phyloP scores from a whole-genome alignment of 2,113 vertebrate genomes.

The Gambusia holbrooki region DNA sequence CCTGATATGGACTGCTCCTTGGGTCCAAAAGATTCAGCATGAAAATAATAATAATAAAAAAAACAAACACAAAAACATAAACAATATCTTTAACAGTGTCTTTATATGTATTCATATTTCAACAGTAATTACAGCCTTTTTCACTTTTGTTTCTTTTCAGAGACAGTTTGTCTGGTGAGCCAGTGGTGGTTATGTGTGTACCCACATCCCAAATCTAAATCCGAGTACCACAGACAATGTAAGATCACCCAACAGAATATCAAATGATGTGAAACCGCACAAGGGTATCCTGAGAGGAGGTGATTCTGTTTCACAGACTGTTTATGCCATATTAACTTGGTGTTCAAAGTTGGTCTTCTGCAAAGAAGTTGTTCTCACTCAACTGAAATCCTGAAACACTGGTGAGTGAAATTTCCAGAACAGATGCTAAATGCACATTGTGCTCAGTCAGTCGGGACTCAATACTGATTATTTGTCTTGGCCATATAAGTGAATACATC shows the following conservation, averaged over 20 bases:
- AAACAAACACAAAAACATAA: conserved; percentile 36
- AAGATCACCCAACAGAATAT: conserved; percentile 50
- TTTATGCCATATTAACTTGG: conserved; percentile 61
- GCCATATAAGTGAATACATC: conserved; percentile 27
- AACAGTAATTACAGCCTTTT: conserved; percentile 73
- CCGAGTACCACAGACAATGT: conserved; percentile 56
- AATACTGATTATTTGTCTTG: conserved; percentile 35
- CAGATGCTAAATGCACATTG: conserved; percentile 33
- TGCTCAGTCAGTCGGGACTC: conserved; percentile 42
- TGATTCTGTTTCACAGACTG: conserved; percentile 72
- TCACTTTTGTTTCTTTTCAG: conserved; percentile 45
- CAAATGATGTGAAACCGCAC: conserved; percentile 51
- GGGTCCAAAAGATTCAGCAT: conserved; percentile 65
- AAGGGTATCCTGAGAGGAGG: conserved; percentile 72
- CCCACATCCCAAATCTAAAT: conserved; percentile 52
- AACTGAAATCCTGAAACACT: conserved; percentile 24
- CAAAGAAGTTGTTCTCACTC: conserved; percentile 28
- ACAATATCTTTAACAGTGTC: conserved; percentile 81
- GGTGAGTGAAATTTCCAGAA: conserved; percentile 22
- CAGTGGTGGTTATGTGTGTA: conserved; percentile 62
- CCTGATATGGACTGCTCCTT: conserved; percentile 73
- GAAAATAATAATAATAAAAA: conserved; percentile 16
- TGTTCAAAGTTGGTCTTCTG: conserved; percentile 51
- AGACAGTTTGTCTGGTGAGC: conserved; percentile 45
- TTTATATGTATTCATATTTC: conserved; percentile 76